Evolutionary conservation across 2,888 invertebrate species (phyloP).

Genomic region (Trisateles emortualis): DNA sequence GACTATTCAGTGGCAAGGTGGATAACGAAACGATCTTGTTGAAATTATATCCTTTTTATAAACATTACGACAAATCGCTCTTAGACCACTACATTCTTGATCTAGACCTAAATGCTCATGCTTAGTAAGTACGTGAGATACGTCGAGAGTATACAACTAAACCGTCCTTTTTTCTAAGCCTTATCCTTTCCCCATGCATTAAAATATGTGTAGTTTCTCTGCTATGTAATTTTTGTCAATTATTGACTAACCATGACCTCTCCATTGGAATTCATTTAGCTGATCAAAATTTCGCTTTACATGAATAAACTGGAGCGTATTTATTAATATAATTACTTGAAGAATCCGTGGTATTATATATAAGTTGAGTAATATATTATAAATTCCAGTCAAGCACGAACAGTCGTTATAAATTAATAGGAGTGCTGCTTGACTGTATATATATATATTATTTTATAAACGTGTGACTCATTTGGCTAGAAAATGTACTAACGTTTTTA

Average conservation of each 20-base stretch:
- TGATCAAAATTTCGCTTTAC: slow-evolving; percentile 1
- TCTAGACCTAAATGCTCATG: too few species aligned
- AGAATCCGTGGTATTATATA: slow-evolving; percentile 7
- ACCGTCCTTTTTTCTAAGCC: background rate
- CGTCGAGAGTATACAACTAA: background rate
- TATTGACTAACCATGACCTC: background rate
- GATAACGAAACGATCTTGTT: too few species aligned
- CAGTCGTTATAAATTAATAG: background rate
- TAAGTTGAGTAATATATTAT: slow-evolving; percentile 13
- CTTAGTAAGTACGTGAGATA: too few species aligned
- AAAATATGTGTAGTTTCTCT: slow-evolving; percentile 2
- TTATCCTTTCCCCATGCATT: background rate
- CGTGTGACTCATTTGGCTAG: slow-evolving; percentile 15
- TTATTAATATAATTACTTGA: background rate
- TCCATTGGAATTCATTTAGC: background rate
- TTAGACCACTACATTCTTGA: too few species aligned
- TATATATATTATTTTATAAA: slow-evolving; percentile 13
- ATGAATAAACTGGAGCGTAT: slow-evolving; percentile 1
- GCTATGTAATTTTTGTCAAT: background rate
- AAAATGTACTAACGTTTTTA: slow-evolving; percentile 12
- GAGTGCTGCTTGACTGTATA: slow-evolving; percentile 4
- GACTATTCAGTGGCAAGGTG: too few species aligned
- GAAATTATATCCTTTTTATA: too few species aligned
- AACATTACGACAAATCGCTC: too few species aligned
- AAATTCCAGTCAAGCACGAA: background rate